Percentiles rank a stretch among this genome's conserved stretches.
These are phyloP conservation scores for Hypotaenidia philippensis DNA, from an alignment of 2,797 vertebrate species.

Conservation along the genomic window DNA sequence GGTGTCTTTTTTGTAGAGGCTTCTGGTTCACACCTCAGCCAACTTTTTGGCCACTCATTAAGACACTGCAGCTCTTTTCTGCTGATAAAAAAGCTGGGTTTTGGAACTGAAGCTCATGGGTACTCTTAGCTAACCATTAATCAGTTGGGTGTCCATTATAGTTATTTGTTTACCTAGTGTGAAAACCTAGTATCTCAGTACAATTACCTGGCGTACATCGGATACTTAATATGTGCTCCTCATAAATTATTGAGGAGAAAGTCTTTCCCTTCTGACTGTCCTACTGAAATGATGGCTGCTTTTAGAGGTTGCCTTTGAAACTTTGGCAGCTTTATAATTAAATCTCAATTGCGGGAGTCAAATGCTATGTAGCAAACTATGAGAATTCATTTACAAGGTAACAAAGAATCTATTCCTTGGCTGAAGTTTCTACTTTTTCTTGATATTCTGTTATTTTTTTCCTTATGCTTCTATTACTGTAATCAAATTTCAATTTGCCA, in stretches of 20 bases:
- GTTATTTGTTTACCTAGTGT: constrained; percentile 62
- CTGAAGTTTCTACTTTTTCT: background rate
- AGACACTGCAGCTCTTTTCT: background rate
- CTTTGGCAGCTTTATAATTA: background rate
- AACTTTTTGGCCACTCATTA: background rate
- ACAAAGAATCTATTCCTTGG: background rate
- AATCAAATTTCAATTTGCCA: background rate
- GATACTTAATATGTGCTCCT: constrained; percentile 41
- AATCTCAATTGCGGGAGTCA: background rate
- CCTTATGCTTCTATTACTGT: background rate
- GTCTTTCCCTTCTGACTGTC: constrained; percentile 13
- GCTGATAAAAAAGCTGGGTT: background rate
- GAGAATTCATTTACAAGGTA: background rate
- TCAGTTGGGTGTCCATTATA: constrained; percentile 45
- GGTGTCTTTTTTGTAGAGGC: background rate
- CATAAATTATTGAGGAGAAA: constrained; percentile 49
- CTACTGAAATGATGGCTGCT: background rate
- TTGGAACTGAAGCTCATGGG: background rate
- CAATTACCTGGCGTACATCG: background rate
- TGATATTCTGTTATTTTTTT: background rate
- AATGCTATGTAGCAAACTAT: background rate
- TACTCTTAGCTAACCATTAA: constrained; percentile 30
- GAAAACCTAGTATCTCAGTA: constrained; percentile 66
- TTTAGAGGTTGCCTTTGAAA: constrained; percentile 33
- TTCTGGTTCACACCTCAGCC: background rate